phyloP scores from a whole-genome alignment of 1,140 invertebrate species.

The Aleiodes sp. region DNA sequence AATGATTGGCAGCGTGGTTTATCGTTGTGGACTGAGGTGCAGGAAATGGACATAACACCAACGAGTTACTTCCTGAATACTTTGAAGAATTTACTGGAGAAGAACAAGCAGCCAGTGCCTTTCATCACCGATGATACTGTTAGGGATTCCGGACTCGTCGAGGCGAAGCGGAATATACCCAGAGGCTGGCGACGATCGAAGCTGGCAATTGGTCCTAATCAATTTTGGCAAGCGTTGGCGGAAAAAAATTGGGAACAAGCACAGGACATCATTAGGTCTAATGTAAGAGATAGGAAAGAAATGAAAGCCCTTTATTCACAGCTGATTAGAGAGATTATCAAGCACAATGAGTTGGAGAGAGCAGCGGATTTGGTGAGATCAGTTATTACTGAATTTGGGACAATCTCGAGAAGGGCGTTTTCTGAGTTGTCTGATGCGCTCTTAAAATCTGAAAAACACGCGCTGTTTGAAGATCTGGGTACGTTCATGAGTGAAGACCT shows the following conservation, averaged over 20 bases:
- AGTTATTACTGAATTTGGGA: neutral
- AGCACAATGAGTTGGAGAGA: neutral
- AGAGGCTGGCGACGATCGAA: too few species aligned
- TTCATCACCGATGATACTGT: conserved; percentile 70
- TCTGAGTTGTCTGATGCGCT: conserved; percentile 23
- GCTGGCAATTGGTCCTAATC: neutral
- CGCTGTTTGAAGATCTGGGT: conserved; percentile 28
- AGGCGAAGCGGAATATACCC: too few species aligned
- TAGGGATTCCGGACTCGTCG: neutral
- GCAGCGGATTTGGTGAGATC: neutral
- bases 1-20: conserved; percentile 78
- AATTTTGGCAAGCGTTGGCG: conserved; percentile 23
- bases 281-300: neutral
- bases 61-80: conserved; percentile 73
- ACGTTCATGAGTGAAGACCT: conserved; percentile 40
- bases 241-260: conserved; percentile 17
- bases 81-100: conserved; percentile 73
- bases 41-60: conserved; percentile 81
- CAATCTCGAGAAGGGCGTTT: neutral
- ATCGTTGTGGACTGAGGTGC: conserved; percentile 80
- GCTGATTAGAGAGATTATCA: neutral
- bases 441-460: conserved; percentile 29
- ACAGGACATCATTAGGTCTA: neutral
- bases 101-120: conserved; percentile 73
- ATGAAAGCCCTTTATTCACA: neutral